A percentile compares a stretch with the other conserved stretches of the same genome.
These are phyloP conservation scores for Ceryle rudis DNA, from an alignment of 2,797 vertebrate genomes.

Conservation along the genomic window DNA sequence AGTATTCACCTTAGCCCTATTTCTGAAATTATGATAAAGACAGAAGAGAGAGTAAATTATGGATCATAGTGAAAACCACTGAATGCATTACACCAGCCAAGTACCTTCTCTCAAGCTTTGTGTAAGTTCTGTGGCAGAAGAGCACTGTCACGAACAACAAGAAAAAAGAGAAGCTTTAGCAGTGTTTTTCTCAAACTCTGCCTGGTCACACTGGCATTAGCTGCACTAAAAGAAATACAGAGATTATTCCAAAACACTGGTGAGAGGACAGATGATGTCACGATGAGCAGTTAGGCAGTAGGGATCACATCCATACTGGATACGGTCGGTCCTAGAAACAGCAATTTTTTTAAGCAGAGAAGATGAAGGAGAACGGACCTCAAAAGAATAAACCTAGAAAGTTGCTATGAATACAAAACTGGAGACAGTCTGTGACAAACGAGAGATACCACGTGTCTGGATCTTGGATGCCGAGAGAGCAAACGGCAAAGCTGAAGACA, in stretches of 20 bases:
- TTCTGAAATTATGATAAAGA: neutral
- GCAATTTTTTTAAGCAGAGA: neutral
- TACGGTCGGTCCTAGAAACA: neutral
- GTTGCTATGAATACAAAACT: neutral
- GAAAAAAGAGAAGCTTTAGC: neutral
- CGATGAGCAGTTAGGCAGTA: neutral
- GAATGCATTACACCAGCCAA: neutral
- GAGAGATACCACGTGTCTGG: neutral
- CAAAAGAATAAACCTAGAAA: neutral
- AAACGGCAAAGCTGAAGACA: neutral
- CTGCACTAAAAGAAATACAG: neutral
- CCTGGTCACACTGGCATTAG: neutral
- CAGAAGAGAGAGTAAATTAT: neutral
- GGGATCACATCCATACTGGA: neutral
- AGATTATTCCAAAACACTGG: neutral
- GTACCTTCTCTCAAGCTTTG: neutral
- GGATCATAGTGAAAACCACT: neutral
- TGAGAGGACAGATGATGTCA: neutral
- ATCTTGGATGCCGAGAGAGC: neutral
- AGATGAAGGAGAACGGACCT: neutral
- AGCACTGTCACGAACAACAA: rapidly evolving
- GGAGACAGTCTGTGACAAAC: neutral
- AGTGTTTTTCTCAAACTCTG: neutral
- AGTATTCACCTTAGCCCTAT: neutral
- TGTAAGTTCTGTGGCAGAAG: rapidly evolving